Base-by-base conservation (phyloP, 2,113 vertebrate genomes). In the Neofelis nebulosa region DNA sequence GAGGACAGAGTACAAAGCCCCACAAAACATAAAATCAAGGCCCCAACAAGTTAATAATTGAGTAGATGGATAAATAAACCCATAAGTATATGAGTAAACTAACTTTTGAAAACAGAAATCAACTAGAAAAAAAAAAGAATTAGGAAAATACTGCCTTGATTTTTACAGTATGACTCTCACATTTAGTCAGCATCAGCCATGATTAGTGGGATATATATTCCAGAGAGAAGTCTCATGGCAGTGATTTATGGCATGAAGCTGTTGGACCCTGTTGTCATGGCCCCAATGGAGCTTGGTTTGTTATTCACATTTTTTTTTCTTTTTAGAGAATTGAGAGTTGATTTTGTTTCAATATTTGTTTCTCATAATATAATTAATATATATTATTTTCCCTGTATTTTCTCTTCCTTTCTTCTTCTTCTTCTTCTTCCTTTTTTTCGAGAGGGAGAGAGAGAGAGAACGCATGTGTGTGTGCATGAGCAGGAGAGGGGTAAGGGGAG, bases 261-360 rank as follows among this genome's bases (percentile, higher is more conserved):
- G 2, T 7, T 63, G 48, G 57, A 48, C 5, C 25, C 10, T 7
- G 38, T 55, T 36, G 41, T 50, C 33, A 4, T 10, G 31, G 33
- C 4, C 12, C 33, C 33, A 52, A 23, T 15, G 25, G 50, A 80
- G 15, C 21, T 55, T 8, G 33, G 38, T 31, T 25, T 63, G 29
- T 79, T 78, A 33, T 23, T 97, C 55, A 68, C 0, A 25, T 41
- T 45, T 50, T 79, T 73, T 14, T 41, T 38, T 45, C 45, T 45
- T 90, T 95, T 80, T 36, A 55, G 65, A 29, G 4, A 76, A 36
- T 33, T 84, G 48, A 63, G 18, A 13, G 16, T 71, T 86, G 65
- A 13, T 79, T 83, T 68, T 81, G 21, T 57, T 93, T 90, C 91
- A 45, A 2, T 82, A 25, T 94, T 93, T 90, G 19, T 68, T 96